These are phyloP conservation scores for Neoaliturus tenellus DNA, from an alignment of 2,888 invertebrate species.

Conservation along the genomic window DNA sequence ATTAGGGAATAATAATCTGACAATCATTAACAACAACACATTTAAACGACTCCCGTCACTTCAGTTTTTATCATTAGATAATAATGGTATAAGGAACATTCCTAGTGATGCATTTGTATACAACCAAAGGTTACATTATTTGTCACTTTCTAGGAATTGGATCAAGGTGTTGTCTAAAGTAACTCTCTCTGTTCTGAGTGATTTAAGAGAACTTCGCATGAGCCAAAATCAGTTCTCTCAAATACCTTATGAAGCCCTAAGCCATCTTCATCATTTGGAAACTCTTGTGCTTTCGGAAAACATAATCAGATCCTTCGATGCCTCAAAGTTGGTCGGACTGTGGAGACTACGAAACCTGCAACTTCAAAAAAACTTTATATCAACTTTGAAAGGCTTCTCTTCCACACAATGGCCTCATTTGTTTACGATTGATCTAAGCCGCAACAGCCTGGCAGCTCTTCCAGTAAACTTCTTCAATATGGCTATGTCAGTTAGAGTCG, in stretches of 20 bases:
- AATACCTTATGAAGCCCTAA: conserved; percentile 87
- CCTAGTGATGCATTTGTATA: conserved; percentile 42
- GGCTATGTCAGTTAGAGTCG: conserved; percentile 81
- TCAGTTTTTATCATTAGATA: conserved; percentile 14
- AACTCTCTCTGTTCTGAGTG: conserved; percentile 71
- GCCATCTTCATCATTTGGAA: conserved; percentile 82
- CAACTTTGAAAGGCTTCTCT: conserved; percentile 80
- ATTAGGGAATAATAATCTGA: conserved; percentile 31
- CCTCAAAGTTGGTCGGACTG: conserved; percentile 85
- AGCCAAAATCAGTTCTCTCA: conserved; percentile 83
- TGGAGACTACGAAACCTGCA: conserved; percentile 84
- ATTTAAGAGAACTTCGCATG: conserved; percentile 85
- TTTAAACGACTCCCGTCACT: conserved; percentile 34
- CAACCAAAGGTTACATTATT: conserved; percentile 14
- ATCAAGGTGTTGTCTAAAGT: conserved; percentile 10
- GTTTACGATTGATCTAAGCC: conserved; percentile 83
- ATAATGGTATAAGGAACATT: conserved; percentile 22
- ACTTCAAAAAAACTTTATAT: conserved; percentile 84
- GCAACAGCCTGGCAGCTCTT: conserved; percentile 83
- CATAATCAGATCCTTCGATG: conserved; percentile 78
- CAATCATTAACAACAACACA: conserved; percentile 32
- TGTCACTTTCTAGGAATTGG: conserved; percentile 37
- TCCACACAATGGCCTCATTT: conserved; percentile 84
- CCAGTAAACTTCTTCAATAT: conserved; percentile 86
- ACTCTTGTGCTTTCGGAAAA: conserved; percentile 66